Evolutionary conservation across 2,797 vertebrate species (phyloP).

Genomic region (Macropus fuliginosus): DNA sequence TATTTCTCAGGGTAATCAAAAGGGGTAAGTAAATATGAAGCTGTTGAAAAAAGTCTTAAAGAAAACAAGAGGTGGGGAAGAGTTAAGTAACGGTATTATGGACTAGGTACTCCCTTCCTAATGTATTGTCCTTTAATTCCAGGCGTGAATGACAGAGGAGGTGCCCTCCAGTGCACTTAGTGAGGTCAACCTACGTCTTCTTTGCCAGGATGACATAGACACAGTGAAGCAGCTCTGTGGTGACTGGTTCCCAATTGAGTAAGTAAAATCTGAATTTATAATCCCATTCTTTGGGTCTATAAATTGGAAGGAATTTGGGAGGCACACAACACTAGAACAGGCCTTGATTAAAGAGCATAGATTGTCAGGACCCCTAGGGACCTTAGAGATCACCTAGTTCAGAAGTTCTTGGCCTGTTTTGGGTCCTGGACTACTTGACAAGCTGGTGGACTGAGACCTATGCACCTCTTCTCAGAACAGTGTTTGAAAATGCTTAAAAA

Average conservation of each 20-base stretch:
- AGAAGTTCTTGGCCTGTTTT: neutral
- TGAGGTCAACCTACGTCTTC: constrained; percentile 97
- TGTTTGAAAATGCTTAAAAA: neutral
- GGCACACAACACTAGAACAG: neutral
- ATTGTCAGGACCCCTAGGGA: neutral
- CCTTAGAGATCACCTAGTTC: neutral
- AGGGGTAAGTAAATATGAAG: neutral
- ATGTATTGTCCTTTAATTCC: neutral
- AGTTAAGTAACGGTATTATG: neutral
- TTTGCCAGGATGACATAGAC: constrained; percentile 99
- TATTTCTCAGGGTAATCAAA: neutral
- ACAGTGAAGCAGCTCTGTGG: constrained; percentile 96
- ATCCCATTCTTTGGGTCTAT: neutral
- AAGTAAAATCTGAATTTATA: constrained; percentile 75
- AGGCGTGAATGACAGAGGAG: constrained; percentile 99
- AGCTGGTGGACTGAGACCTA: neutral
- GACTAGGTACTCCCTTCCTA: neutral
- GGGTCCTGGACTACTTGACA: neutral
- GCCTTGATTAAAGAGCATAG: neutral
- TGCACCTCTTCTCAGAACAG: neutral
- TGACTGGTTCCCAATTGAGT: constrained; percentile 99
- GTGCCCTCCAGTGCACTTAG: constrained; percentile 94
- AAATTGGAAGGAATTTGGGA: neutral
- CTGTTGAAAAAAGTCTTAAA: neutral
- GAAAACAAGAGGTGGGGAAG: neutral